These are phyloP conservation scores for Xenentodon cancila DNA, from an alignment of 2,797 vertebrate species.

Conservation along the genomic window DNA sequence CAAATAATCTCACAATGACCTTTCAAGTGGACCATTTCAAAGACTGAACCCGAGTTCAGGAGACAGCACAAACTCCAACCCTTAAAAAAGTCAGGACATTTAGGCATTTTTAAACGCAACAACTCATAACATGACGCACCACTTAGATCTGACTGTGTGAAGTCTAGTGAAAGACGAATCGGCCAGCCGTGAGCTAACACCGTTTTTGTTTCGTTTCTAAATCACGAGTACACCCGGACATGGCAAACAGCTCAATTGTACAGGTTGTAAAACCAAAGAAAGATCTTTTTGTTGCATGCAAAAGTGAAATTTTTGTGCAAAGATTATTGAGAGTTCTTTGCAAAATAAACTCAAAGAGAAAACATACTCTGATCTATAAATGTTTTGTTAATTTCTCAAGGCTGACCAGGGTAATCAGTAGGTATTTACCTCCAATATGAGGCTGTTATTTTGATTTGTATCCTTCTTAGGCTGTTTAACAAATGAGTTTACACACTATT, in stretches of 20 bases:
- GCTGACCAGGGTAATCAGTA: not conserved
- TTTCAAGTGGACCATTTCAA: too few relatives aligned
- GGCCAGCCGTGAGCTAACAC: too few relatives aligned
- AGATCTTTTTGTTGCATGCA: conserved; percentile 2
- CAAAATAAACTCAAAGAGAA: conserved; percentile 6
- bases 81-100: not conserved
- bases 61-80: not conserved
- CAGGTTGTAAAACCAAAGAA: not conserved
- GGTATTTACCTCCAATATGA: conserved; percentile 12
- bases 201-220: too few relatives aligned
- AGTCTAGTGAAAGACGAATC: too few relatives aligned
- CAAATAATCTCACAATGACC: too few relatives aligned
- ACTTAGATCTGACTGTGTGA: too few relatives aligned
- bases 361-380: not conserved
- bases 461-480: conserved; percentile 15
- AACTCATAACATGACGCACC: not conserved
- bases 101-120: conserved; percentile 3
- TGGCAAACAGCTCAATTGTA: too few relatives aligned
- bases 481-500: not conserved
- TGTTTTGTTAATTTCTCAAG: conserved; percentile 6
- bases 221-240: too few relatives aligned
- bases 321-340: not conserved
- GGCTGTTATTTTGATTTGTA: conserved; percentile 10
- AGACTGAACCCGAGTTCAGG: not conserved
- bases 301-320: conserved; percentile 3